Conservation (phyloP, 2,113 vertebrate genomes). For the Eretmochelys imbricata region DNA sequence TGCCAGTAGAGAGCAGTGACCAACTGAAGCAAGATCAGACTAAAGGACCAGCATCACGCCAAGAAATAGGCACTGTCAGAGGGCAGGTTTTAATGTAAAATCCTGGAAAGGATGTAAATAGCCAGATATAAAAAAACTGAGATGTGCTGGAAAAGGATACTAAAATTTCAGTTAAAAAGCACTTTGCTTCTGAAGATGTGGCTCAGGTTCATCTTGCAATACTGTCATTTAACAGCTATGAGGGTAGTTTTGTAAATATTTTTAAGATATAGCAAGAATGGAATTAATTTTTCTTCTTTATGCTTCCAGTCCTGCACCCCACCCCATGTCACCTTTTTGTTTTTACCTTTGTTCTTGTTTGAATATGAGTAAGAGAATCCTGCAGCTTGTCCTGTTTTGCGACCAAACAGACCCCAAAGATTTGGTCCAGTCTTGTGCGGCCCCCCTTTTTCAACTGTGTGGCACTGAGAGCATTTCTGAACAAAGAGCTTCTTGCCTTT, state of each 20-base stretch:
- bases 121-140: neutral
- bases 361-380: constrained; percentile 84
- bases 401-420: constrained; percentile 84
- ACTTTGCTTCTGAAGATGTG: neutral
- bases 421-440: constrained; percentile 87
- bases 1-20: constrained; percentile 41
- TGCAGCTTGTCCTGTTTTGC: constrained; percentile 81
- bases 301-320: neutral
- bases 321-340: neutral
- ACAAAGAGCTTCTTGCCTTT: constrained; percentile 86
- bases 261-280: neutral
- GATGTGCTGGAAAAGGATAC: neutral
- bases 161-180: neutral
- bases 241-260: neutral
- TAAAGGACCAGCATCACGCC: neutral
- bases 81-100: neutral
- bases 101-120: neutral
- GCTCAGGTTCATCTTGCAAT: neutral
- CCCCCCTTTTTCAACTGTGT: constrained; percentile 82
- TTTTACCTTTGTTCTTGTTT: constrained; percentile 88
- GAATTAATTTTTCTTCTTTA: accelerated
- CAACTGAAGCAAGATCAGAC: constrained; percentile 6
- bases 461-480: constrained; percentile 86
- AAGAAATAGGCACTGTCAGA: neutral
- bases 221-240: neutral